Percentiles rank a stretch among this genome's conserved stretches.
These are phyloP conservation scores for Gallinago paraguaiae DNA, from an alignment of 2,113 vertebrate species.

Conservation along the genomic window DNA sequence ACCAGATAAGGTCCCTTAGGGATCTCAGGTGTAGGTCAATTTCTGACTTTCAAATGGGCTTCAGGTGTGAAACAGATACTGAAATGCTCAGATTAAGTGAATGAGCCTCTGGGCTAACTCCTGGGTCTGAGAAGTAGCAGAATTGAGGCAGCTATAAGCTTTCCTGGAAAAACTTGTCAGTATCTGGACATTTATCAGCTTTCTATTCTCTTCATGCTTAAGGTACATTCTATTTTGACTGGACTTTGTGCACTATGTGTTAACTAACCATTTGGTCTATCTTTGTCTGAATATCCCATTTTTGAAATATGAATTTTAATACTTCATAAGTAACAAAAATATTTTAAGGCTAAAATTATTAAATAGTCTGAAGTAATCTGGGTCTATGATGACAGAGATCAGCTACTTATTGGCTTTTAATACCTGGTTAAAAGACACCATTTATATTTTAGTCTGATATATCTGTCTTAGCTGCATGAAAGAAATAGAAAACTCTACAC, in stretches of 20 bases:
- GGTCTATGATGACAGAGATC: not conserved
- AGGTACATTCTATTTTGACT: not conserved
- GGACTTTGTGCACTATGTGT: not conserved
- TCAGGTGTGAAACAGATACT: not conserved
- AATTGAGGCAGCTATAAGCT: not conserved
- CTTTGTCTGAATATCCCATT: not conserved
- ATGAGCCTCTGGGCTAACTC: not conserved
- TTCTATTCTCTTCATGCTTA: not conserved
- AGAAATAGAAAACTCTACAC: not conserved
- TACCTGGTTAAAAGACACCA: not conserved
- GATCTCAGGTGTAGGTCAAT: not conserved
- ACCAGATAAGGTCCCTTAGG: not conserved
- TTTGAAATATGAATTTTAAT: not conserved
- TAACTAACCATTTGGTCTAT: not conserved
- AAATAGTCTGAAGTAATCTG: not conserved
- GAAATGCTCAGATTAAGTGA: not conserved
- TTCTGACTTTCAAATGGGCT: not conserved
- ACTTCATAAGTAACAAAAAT: not conserved
- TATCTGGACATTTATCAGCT: not conserved
- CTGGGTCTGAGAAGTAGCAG: not conserved
- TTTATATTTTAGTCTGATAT: not conserved
- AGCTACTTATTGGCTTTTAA: not conserved
- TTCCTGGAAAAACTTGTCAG: not conserved
- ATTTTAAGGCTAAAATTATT: not conserved
- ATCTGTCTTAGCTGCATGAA: not conserved